Conservation (phyloP, 2,888 invertebrate species). For the Epirrhoe alternata region DNA sequence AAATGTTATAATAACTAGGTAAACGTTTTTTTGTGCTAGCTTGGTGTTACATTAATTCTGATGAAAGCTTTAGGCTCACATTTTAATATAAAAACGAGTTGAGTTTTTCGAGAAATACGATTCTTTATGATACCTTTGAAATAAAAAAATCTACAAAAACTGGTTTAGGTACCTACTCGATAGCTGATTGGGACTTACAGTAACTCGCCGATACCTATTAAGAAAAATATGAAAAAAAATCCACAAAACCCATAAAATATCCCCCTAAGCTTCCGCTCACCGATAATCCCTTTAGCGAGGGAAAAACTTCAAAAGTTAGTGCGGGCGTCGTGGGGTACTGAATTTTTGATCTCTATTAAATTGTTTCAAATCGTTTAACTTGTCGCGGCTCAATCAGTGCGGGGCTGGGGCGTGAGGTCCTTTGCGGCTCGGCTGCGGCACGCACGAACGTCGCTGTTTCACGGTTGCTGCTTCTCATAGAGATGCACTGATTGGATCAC, state of each 20-base stretch:
- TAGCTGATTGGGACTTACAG: conserved; percentile 36
- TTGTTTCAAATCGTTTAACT: conserved; percentile 86
- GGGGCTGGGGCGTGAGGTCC: conserved; percentile 49
- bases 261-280: conserved; percentile 77
- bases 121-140: neutral
- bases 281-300: conserved; percentile 84
- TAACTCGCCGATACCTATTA: conserved; percentile 48
- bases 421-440: conserved; percentile 33
- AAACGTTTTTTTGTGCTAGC: neutral
- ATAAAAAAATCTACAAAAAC: neutral
- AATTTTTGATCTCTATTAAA: conserved; percentile 86
- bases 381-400: conserved; percentile 85
- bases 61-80: too few species aligned
- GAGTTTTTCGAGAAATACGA: neutral
- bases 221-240: conserved; percentile 67
- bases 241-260: conserved; percentile 77
- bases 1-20: neutral
- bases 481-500: conserved; percentile 52
- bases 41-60: too few species aligned
- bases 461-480: conserved; percentile 70
- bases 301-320: conserved; percentile 86
- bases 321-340: conserved; percentile 76
- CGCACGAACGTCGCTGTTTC: conserved; percentile 53
- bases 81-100: too few species aligned
- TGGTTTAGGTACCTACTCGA: conserved; percentile 18